Percentiles rank a stretch among this genome's conserved stretches.
These are phyloP conservation scores for Drosophila watanabei DNA, from an alignment of 1,140 invertebrate genomes.

Conservation along the genomic window DNA sequence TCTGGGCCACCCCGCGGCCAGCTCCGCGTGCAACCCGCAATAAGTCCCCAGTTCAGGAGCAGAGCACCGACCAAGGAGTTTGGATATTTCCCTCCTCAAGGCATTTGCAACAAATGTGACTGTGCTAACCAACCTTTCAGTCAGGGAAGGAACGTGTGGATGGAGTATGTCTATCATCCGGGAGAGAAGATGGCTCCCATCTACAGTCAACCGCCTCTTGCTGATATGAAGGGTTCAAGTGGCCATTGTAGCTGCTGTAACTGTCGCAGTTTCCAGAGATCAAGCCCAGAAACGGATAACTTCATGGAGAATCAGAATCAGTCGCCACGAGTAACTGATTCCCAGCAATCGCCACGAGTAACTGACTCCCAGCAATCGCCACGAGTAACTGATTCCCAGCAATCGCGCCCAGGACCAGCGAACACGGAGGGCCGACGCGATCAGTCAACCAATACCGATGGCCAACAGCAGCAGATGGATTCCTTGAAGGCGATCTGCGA, in stretches of 20 bases:
- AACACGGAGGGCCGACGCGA: not conserved
- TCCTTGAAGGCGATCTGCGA: slow-evolving; percentile 28
- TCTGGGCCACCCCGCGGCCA: not conserved
- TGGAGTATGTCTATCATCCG: slow-evolving; percentile 8
- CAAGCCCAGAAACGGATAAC: not conserved
- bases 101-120: not conserved
- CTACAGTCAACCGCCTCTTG: not conserved
- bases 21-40: not conserved
- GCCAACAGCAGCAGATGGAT: not conserved
- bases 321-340: not conserved
- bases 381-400: not conserved
- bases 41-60: not conserved
- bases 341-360: not conserved
- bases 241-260: not conserved
- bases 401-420: not conserved
- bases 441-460: slow-evolving; percentile 28
- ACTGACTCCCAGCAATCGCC: too few relatives aligned
- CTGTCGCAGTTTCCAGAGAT: not conserved
- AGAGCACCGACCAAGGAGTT: not conserved
- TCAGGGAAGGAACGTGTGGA: not conserved
- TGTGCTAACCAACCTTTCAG: not conserved
- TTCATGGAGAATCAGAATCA: not conserved
- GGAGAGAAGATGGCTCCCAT: not conserved
- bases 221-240: not conserved
- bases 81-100: not conserved